Base-by-base conservation (phyloP, 1,140 invertebrate species). In the Pomacea maculata region DNA sequence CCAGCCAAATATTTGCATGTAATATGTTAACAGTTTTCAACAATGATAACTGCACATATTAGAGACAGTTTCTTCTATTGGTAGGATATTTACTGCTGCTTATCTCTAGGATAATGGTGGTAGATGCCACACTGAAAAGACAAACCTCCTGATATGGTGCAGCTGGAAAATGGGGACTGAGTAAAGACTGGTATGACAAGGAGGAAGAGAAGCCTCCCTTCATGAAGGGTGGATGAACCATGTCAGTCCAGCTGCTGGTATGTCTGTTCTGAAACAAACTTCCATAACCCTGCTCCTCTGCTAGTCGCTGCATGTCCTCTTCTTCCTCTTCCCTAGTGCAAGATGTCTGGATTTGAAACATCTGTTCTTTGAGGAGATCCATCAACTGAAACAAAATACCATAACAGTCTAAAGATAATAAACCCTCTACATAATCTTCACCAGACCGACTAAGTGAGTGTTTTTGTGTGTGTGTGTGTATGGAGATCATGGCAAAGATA, bases 351-450 rank as follows among this genome's bases (percentile, higher is more conserved):
- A 84, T 83, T 61, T 85, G 87, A 75, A 82, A 87, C 19, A 85
- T 67, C 65, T 87, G 87, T 67, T 87, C 87, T 34, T 82, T 83
- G 12, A 87, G 52, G 14, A 87, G 67, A n/a, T 86, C 84, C 61
- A 83, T 85, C 82, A 86, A 83, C 87, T 87, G 76, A 17, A 71
- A 70, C 25, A 70, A 21, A 63, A 45, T 45, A 45, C 34, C 34
- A 45, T 45, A 45, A 45, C 34, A 45, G 6, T 45, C 34, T 45
- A 45, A 45, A 45, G 34, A 45, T 6, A 45, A 45, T 45, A 45
- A 45, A 45, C 34, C 1, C 34, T 45, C 34, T 45, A 45, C 34
- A 45, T 45, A 45, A 45, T 45, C 34, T 45, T 45, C 34, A 45
- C 34, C 34, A 45, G 34, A 45, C 34, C 6, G 34, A 45, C 34